Base-by-base conservation (phyloP, 1,140 invertebrate genomes). In the Nymphalis io region DNA sequence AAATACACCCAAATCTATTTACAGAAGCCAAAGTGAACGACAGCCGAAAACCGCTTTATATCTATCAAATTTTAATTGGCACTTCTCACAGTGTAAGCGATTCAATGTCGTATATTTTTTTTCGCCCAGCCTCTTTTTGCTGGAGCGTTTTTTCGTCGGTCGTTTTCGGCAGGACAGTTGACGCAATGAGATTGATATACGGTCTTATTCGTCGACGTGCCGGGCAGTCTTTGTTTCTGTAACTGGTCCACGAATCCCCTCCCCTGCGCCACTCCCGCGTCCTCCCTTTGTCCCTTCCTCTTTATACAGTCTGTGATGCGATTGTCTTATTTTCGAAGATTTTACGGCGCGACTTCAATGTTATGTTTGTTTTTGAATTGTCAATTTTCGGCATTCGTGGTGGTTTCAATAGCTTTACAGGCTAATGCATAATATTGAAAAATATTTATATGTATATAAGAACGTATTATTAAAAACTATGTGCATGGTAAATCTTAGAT, bases 21-120 rank as follows among this genome's bases (percentile, higher is more conserved):
- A 74, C 65, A 65, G 69, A 60, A 77, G 69, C 62, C 66, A 61
- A 59, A 69, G 20, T 60, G 71, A 66, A 69, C 66, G 75, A 74
- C 68, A 77, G 73, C 75, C 61, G 73, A 83, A 82, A 80, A 84
- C 77, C 75, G 75, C 75, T 82, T 86, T 87, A 80, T 85, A 88
- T 91, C 85, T 89, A 91, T 89, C 85, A 89, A 89, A 88, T 85
- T 91, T 91, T 91, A 91, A 91, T 91, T 91, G 89, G 89, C 89
- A 89, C 85, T 84, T 91, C 79, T 82, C 83, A 84, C 84, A 87
- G 86, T 88, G 76, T 87, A 88, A 88, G 82, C 76, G 83, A 78
- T 84, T 89, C 89, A 88, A 82, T 86, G 87, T 89, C 82, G 82
- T 85, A 85, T 84, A 80, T 82, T 83, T 87, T 90, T 90, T 90